Evolutionary conservation across 92 coral and sea anemone genomes (phyloP).

Genomic region (Siderastrea radians): DNA sequence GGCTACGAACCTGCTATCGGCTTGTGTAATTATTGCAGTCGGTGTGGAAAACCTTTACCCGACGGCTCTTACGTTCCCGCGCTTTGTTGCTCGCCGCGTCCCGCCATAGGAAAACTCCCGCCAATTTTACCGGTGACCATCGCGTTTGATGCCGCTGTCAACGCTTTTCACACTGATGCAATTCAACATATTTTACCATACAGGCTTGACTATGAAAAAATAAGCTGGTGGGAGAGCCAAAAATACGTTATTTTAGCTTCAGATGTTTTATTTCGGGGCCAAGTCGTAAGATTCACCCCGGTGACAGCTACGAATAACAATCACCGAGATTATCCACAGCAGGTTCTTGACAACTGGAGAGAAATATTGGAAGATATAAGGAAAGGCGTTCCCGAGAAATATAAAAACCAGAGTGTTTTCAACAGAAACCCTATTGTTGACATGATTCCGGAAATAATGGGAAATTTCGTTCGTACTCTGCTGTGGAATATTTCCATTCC

Average conservation of each 20-base stretch:
- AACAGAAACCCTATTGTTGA: slow-evolving; percentile 71
- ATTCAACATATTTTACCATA: slow-evolving; percentile 81
- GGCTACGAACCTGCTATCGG: slow-evolving; percentile 90
- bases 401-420: slow-evolving; percentile 66
- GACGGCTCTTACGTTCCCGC: slow-evolving; percentile 63
- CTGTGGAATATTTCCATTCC: slow-evolving; percentile 86
- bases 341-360: slow-evolving; percentile 78
- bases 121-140: slow-evolving; percentile 88
- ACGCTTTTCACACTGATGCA: slow-evolving; percentile 87
- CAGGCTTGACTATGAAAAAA: slow-evolving; percentile 78
- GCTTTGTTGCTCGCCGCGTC: slow-evolving; percentile 81
- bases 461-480: slow-evolving; percentile 66
- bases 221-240: slow-evolving; percentile 99
- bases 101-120: slow-evolving; percentile 59
- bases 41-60: slow-evolving; percentile 72
- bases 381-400: slow-evolving; percentile 54
- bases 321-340: slow-evolving; percentile 86
- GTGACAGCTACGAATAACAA: slow-evolving; percentile 75
- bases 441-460: slow-evolving; percentile 70
- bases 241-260: slow-evolving; percentile 89
- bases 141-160: slow-evolving; percentile 91
- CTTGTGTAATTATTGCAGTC: slow-evolving; percentile 86
- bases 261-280: slow-evolving; percentile 91
- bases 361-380: slow-evolving; percentile 71
- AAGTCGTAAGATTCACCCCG: slow-evolving; percentile 81